Percentiles rank a stretch among this genome's conserved stretches.
These are phyloP conservation scores for Drosophila ezoana DNA, from an alignment of 2,888 invertebrate genomes.

Conservation along the genomic window DNA sequence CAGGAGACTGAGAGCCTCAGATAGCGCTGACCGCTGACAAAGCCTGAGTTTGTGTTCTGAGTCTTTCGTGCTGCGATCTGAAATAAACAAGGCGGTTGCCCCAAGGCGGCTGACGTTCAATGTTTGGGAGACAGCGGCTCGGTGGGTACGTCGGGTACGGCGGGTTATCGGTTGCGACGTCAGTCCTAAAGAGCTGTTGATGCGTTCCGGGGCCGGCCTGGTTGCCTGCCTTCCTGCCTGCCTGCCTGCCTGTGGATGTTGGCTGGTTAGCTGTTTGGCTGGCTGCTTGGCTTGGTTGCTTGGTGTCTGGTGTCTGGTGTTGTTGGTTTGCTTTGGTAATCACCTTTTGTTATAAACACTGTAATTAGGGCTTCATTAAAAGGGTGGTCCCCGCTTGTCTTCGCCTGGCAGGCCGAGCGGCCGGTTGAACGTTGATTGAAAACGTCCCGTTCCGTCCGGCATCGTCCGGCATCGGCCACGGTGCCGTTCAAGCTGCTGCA, in stretches of 20 bases:
- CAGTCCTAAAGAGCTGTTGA: constrained; percentile 70
- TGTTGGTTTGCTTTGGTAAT: constrained; percentile 80
- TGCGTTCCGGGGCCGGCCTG: constrained; percentile 41
- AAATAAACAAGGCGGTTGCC: constrained; percentile 59
- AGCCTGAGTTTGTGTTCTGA: constrained; percentile 32
- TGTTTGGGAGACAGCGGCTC: constrained; percentile 1
- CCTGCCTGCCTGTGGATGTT: constrained; percentile 20
- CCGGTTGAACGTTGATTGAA: constrained; percentile 71
- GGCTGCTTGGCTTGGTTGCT: constrained; percentile 26
- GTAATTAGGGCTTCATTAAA: constrained; percentile 85
- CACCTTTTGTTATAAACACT: constrained; percentile 85
- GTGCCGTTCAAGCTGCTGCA: not conserved
- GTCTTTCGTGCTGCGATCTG: constrained; percentile 55
- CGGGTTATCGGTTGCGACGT: constrained; percentile 33
- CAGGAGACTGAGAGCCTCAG: constrained; percentile 6
- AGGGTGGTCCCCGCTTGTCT: constrained; percentile 85
- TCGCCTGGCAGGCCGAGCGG: constrained; percentile 70
- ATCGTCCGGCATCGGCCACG: constrained; percentile 5
- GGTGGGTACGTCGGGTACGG: not conserved
- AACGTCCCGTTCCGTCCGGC: constrained; percentile 46
- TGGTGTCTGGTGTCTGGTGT: constrained; percentile 56
- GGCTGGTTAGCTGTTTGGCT: constrained; percentile 25
- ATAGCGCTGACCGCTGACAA: constrained; percentile 25
- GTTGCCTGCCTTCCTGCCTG: constrained; percentile 8
- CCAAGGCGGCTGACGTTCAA: constrained; percentile 52